These are phyloP conservation scores for Rhinophrynus dorsalis DNA, from an alignment of 2,797 vertebrate genomes.

Conservation along the genomic window DNA sequence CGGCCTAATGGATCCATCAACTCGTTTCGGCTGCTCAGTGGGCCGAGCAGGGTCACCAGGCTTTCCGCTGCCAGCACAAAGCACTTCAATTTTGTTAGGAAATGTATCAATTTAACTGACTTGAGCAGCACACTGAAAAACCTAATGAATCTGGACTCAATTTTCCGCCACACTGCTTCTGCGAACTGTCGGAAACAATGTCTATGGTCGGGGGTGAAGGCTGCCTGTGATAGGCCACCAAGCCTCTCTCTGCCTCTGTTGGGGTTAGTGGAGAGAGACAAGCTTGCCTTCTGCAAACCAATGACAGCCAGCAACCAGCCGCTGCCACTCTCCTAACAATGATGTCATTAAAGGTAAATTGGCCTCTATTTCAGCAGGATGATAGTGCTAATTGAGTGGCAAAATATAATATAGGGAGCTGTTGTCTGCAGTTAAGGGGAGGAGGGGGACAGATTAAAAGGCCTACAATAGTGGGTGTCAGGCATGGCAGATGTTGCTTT, in stretches of 20 bases:
- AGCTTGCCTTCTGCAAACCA: conserved; percentile 82
- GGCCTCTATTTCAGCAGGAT: conserved; percentile 99
- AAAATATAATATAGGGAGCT: conserved; percentile 99
- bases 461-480: conserved; percentile 96
- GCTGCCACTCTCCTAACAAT: conserved; percentile 97
- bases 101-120: conserved; percentile 99
- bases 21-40: conserved; percentile 96
- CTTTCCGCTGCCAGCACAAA: conserved; percentile 99
- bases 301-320: conserved; percentile 79
- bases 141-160: conserved; percentile 99
- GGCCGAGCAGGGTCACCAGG: conserved; percentile 98
- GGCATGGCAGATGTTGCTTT: conserved; percentile 98
- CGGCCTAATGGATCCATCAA: conserved; percentile 99
- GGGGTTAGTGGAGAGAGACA: conserved; percentile 78
- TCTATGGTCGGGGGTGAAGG: conserved; percentile 89
- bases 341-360: conserved; percentile 99
- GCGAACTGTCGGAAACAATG: conserved; percentile 98
- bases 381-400: conserved; percentile 99
- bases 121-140: conserved; percentile 96
- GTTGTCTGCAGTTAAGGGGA: conserved; percentile 91
- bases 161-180: conserved; percentile 99
- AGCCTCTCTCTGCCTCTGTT: conserved; percentile 69
- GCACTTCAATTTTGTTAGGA: conserved; percentile 99
- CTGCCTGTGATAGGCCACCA: conserved; percentile 82
- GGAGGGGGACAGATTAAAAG: conserved; percentile 96